Conservation (phyloP, 1,140 invertebrate genomes). For the Zaprionus ornatus region DNA sequence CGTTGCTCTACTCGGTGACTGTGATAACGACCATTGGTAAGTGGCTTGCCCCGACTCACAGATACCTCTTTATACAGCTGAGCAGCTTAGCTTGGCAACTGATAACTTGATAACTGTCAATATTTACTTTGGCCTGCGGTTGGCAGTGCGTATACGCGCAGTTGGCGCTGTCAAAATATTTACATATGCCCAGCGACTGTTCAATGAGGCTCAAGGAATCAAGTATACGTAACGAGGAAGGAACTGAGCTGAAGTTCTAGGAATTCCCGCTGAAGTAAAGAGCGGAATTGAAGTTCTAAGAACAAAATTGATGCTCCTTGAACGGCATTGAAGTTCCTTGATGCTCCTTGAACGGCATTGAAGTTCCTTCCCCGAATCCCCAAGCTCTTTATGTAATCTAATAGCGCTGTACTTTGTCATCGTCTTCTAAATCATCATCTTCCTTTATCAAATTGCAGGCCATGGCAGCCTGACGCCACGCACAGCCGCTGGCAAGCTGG, state of each 20-base stretch:
- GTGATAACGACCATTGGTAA: conserved; percentile 94
- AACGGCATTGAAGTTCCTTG: background rate
- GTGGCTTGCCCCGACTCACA: conserved; percentile 26
- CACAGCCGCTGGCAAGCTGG: conserved; percentile 90
- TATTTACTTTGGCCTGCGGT: conserved; percentile 60
- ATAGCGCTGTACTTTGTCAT: background rate
- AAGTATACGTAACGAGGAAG: background rate
- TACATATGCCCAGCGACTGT: conserved; percentile 51
- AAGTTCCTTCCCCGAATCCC: background rate
- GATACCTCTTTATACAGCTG: background rate
- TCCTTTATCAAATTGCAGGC: conserved; percentile 85
- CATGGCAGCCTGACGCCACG: conserved; percentile 92
- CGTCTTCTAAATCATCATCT: background rate
- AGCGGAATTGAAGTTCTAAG: no score
- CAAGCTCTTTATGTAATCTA: background rate
- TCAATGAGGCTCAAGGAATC: background rate
- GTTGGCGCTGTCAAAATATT: conserved; percentile 63
- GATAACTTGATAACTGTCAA: conserved; percentile 56
- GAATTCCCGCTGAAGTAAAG: no score
- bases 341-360: no score
- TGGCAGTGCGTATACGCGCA: conserved; percentile 65
- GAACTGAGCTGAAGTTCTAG: no score
- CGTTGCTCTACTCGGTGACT: conserved; percentile 92
- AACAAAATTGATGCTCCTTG: no score
- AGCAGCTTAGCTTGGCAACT: conserved; percentile 42